Percentiles rank a stretch among this genome's conserved stretches.
Conservation (phyloP, 2,113 vertebrate species). For the Leptocoma aspasia region DNA sequence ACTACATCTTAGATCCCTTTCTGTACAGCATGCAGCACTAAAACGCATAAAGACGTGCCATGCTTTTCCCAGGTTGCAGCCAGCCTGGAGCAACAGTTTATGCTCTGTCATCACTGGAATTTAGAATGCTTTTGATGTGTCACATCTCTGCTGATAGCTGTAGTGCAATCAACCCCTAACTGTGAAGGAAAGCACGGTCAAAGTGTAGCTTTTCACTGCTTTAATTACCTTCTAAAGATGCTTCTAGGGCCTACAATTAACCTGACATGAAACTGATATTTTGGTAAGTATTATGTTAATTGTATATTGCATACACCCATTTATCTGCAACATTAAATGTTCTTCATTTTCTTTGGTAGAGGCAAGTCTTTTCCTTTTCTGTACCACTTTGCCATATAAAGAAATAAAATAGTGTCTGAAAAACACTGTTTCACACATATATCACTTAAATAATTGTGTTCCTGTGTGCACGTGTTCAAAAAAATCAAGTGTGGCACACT, state of each 20-base stretch:
- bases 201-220: not conserved
- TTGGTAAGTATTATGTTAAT: not conserved
- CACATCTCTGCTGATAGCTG: not conserved
- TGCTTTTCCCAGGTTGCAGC: not conserved
- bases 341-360: not conserved
- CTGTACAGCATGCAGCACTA: not conserved
- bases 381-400: not conserved
- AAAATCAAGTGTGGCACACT: not conserved
- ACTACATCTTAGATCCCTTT: not conserved
- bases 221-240: not conserved
- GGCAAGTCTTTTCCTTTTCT: not conserved
- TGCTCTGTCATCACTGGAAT: not conserved
- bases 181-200: not conserved
- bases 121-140: not conserved
- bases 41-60: fast-evolving
- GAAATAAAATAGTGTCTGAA: not conserved
- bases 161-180: not conserved
- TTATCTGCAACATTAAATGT: not conserved
- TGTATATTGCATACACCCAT: not conserved
- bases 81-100: not conserved
- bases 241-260: not conserved
- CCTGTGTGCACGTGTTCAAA: fast-evolving
- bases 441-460: fast-evolving
- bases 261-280: not conserved
- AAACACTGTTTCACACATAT: not conserved